These are phyloP conservation scores for Rhinoraja longicauda DNA, from an alignment of 2,797 vertebrate species.

Conservation along the genomic window DNA sequence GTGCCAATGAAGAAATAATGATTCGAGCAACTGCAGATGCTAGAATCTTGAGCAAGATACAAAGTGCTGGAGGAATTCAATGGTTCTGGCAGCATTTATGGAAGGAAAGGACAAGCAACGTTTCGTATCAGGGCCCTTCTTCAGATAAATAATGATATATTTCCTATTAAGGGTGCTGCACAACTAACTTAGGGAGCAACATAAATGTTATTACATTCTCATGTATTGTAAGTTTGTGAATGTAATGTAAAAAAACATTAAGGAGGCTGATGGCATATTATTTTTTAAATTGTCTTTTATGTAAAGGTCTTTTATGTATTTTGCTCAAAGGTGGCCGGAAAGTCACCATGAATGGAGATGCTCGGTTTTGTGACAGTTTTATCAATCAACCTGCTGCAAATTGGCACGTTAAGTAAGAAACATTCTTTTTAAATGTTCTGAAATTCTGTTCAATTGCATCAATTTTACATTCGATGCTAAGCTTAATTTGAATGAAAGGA, in stretches of 20 bases:
- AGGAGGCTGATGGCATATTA: background rate
- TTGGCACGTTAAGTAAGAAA: background rate
- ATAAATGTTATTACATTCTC: too few relatives aligned
- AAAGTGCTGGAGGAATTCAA: too few relatives aligned
- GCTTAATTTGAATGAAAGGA: background rate
- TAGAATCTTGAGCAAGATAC: too few relatives aligned
- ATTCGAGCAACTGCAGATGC: too few relatives aligned
- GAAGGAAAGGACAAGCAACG: too few relatives aligned
- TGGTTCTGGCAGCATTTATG: too few relatives aligned
- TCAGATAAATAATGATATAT: too few relatives aligned
- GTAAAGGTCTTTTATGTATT: background rate
- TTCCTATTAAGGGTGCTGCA: too few relatives aligned
- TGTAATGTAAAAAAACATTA: background rate
- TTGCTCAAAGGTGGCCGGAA: background rate
- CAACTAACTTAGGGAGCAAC: too few relatives aligned
- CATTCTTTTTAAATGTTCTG: background rate
- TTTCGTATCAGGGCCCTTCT: too few relatives aligned
- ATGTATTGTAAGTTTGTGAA: background rate
- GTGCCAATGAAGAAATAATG: too few relatives aligned
- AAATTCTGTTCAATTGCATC: background rate
- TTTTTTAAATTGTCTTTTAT: background rate
- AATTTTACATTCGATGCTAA: background rate
- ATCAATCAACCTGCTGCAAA: background rate
- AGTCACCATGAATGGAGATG: background rate
- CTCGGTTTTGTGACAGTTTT: background rate